Evolutionary conservation across 2,797 vertebrate genomes (phyloP).

Genomic region (Bucorvus abyssinicus): DNA sequence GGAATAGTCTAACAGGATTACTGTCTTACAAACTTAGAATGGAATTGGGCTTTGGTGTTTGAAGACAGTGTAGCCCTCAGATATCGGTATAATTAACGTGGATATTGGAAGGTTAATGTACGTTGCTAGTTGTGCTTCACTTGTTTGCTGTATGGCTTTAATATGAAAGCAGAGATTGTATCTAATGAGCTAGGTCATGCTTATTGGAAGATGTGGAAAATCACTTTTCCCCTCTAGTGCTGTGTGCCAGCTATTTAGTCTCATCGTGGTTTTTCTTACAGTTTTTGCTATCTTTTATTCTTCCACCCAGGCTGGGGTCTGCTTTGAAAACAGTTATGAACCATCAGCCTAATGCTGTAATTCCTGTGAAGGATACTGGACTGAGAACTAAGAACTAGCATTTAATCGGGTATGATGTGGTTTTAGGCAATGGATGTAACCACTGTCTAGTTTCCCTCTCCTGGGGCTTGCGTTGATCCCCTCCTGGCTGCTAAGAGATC

Average conservation of each 20-base stretch:
- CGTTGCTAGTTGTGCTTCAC: slow-evolving; percentile 10
- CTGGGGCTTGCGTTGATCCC: background rate
- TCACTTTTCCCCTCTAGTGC: background rate
- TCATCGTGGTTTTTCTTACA: background rate
- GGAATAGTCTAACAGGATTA: background rate
- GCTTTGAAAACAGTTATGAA: slow-evolving; percentile 30
- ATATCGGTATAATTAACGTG: slow-evolving; percentile 14
- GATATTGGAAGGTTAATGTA: background rate
- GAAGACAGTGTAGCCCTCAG: background rate
- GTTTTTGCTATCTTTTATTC: slow-evolving; percentile 34
- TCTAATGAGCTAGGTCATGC: slow-evolving; percentile 10
- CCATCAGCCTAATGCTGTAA: background rate
- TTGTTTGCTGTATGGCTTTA: slow-evolving; percentile 32
- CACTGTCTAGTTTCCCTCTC: background rate
- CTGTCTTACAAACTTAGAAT: background rate
- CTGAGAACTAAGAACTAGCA: background rate
- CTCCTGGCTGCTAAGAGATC: background rate
- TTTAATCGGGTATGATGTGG: background rate
- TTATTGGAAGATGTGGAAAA: slow-evolving; percentile 30
- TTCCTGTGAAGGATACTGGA: background rate
- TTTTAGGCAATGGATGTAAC: background rate
- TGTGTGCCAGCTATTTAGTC: background rate
- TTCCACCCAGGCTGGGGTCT: background rate
- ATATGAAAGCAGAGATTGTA: slow-evolving; percentile 19
- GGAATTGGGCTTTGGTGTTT: background rate